A percentile compares a stretch with the other conserved stretches of the same genome.
These are phyloP conservation scores for Gambusia affinis DNA, from an alignment of 2,113 vertebrate genomes.

Conservation along the genomic window DNA sequence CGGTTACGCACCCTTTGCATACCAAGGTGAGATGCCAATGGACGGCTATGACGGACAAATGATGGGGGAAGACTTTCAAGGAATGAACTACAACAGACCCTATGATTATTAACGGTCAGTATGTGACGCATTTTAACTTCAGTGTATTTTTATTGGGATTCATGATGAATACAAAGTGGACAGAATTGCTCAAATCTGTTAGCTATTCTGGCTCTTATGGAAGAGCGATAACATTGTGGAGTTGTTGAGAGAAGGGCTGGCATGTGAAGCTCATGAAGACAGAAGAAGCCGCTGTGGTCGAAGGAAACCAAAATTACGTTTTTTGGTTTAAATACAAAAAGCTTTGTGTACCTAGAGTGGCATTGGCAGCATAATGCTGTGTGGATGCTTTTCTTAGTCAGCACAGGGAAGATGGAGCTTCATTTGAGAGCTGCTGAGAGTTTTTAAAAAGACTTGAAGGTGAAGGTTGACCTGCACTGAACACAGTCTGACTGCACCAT, in stretches of 20 bases:
- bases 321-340: background rate
- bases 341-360: too few relatives aligned
- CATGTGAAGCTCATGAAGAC: background rate
- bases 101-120: conserved; percentile 68
- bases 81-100: conserved; percentile 43
- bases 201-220: background rate
- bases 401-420: too few relatives aligned
- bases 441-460: too few relatives aligned
- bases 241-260: background rate
- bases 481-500: too few relatives aligned
- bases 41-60: conserved; percentile 42
- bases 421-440: too few relatives aligned
- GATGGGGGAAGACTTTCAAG: conserved; percentile 58
- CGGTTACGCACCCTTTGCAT: conserved; percentile 28
- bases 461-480: too few relatives aligned
- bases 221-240: background rate
- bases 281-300: background rate
- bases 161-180: background rate
- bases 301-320: background rate
- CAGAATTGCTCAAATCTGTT: background rate
- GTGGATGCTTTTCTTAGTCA: too few relatives aligned
- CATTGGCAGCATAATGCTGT: too few relatives aligned
- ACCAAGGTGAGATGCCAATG: conserved; percentile 40
- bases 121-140: background rate
- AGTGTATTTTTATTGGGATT: background rate